Evolutionary conservation across 2,888 invertebrate genomes (phyloP).

Genomic region (Ganaspis brasiliensis): DNA sequence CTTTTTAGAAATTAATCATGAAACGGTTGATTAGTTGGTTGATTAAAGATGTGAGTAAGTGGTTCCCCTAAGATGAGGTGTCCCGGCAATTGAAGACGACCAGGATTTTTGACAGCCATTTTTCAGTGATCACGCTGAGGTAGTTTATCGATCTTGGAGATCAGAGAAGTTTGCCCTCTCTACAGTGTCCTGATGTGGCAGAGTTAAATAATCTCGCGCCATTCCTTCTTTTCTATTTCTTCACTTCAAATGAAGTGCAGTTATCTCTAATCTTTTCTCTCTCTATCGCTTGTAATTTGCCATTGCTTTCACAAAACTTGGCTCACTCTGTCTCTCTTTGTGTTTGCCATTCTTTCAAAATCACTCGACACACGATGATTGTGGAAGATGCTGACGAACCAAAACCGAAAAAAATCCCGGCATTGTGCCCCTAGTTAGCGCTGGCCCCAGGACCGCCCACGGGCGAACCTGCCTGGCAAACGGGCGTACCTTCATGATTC

Average conservation of each 20-base stretch:
- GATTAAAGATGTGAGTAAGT: conserved; percentile 15
- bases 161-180: conserved; percentile 67
- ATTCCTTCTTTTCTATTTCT: conserved; percentile 73
- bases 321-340: conserved; percentile 52
- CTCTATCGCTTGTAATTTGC: conserved; percentile 59
- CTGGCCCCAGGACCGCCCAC: conserved; percentile 68
- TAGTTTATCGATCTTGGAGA: conserved; percentile 75
- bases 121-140: conserved; percentile 79
- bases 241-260: conserved; percentile 70
- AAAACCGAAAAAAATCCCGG: conserved; percentile 58
- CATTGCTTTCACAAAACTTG: conserved; percentile 57
- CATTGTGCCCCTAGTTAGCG: conserved; percentile 78
- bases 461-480: conserved; percentile 63
- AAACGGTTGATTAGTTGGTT: not conserved
- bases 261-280: conserved; percentile 71
- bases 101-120: conserved; percentile 80
- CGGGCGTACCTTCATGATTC: conserved; percentile 66
- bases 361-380: conserved; percentile 33
- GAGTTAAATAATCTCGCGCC: conserved; percentile 67
- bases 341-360: conserved; percentile 26
- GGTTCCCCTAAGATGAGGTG: no score
- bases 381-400: conserved; percentile 54
- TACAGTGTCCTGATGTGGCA: conserved; percentile 61
- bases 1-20: not conserved
- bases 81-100: conserved; percentile 77